Evolutionary conservation across 92 coral and sea anemone species (phyloP).

Genomic region (Bergia puertoricense): DNA sequence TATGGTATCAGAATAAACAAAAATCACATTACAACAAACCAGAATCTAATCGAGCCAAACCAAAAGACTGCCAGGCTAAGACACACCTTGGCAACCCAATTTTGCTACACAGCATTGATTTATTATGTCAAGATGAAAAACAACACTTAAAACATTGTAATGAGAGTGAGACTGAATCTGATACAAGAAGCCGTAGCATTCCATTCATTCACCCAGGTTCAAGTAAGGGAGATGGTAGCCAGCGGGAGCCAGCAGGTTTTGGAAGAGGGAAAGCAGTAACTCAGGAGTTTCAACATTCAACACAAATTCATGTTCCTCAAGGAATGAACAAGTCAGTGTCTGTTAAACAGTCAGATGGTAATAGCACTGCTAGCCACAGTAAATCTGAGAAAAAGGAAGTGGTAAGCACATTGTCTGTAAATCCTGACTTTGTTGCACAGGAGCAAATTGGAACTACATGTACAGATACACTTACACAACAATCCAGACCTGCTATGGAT

Average conservation of each 20-base stretch:
- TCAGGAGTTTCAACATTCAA: neutral
- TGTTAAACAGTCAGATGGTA: neutral
- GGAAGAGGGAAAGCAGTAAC: neutral
- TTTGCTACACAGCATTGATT: too few relatives aligned
- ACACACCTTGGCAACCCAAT: too few relatives aligned
- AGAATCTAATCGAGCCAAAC: neutral
- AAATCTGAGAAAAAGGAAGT: neutral
- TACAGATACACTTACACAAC: slow-evolving; percentile 1
- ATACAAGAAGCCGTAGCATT: neutral
- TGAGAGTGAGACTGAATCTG: neutral
- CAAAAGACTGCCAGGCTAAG: neutral
- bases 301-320: neutral
- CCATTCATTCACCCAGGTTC: neutral
- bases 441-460: neutral
- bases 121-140: neutral
- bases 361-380: neutral
- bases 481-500: neutral
- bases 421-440: neutral
- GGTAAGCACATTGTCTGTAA: neutral
- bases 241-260: neutral
- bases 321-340: neutral
- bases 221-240: neutral
- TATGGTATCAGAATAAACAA: neutral
- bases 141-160: neutral
- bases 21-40: neutral